Evolutionary conservation across 2,888 invertebrate species (phyloP).

Genomic region (Myopa tessellatipennis): DNA sequence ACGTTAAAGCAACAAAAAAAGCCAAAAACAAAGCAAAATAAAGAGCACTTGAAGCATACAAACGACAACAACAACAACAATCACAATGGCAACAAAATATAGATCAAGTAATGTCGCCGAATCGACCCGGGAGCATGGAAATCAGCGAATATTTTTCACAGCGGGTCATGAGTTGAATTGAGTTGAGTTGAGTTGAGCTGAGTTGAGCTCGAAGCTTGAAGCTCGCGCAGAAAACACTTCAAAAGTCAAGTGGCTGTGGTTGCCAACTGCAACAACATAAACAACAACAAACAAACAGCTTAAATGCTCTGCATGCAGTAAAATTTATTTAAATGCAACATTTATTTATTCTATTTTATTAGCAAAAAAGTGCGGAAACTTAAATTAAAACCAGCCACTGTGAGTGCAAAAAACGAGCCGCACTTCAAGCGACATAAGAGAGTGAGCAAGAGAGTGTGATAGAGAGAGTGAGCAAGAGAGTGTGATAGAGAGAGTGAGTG

Average conservation of each 20-base stretch:
- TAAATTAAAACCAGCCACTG: slow-evolving; percentile 17
- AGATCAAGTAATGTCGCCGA: slow-evolving; percentile 21
- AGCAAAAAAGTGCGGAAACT: slow-evolving; percentile 31
- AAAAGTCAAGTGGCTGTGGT: slow-evolving; percentile 45
- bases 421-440: not conserved
- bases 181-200: slow-evolving; percentile 4
- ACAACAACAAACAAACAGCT: slow-evolving; percentile 11
- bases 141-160: slow-evolving; percentile 2
- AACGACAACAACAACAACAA: not conserved
- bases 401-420: not conserved
- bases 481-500: not conserved
- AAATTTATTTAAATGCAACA: slow-evolving; percentile 34
- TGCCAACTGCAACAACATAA: slow-evolving; percentile 33
- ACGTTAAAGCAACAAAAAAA: no score
- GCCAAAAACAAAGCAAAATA: no score
- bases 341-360: slow-evolving; percentile 34
- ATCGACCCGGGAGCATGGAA: not conserved
- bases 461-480: not conserved
- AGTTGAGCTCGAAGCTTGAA: slow-evolving; percentile 10
- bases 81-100: slow-evolving; percentile 21
- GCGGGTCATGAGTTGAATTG: slow-evolving; percentile 24
- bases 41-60: not conserved
- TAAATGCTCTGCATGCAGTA: slow-evolving; percentile 24
- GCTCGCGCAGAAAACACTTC: slow-evolving; percentile 40
- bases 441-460: not conserved